Conservation (phyloP, 2,888 invertebrate genomes). For the Adineta ricciae region DNA sequence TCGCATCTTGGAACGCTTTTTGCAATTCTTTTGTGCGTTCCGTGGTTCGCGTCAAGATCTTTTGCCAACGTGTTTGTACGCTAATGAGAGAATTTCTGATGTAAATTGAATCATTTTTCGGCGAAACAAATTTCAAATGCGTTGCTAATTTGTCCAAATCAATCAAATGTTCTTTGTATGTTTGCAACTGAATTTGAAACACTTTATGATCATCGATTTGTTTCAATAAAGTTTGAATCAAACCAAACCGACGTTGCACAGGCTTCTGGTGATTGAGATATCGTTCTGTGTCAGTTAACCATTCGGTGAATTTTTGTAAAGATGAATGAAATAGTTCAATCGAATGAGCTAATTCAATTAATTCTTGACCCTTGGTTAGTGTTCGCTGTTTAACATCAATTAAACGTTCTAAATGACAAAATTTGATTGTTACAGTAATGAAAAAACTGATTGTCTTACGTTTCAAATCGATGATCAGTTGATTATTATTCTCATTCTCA, state of each 20-base stretch:
- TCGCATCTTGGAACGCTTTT: slow-evolving; percentile 66
- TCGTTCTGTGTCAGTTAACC: slow-evolving; percentile 89
- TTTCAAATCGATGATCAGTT: background rate
- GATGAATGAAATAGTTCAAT: slow-evolving; percentile 66
- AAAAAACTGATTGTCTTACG: background rate
- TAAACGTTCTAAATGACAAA: background rate
- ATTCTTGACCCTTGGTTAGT: slow-evolving; percentile 70
- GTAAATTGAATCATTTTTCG: slow-evolving; percentile 78
- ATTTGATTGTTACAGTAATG: too few relatives aligned
- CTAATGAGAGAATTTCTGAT: slow-evolving; percentile 93
- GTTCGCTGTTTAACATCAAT: background rate
- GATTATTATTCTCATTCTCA: background rate
- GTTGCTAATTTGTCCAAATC: slow-evolving; percentile 92
- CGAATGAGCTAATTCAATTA: background rate
- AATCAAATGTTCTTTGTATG: slow-evolving; percentile 85
- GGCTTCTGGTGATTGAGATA: slow-evolving; percentile 74
- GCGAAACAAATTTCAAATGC: slow-evolving; percentile 62
- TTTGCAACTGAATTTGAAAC: slow-evolving; percentile 55
- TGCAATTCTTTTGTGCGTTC: slow-evolving; percentile 28
- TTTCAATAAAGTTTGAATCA: background rate
- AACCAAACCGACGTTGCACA: slow-evolving; percentile 61
- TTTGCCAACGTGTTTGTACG: slow-evolving; percentile 94
- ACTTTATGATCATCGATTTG: slow-evolving; percentile 25
- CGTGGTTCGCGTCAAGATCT: slow-evolving; percentile 75
- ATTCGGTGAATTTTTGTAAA: slow-evolving; percentile 82